These are phyloP conservation scores for Apus apus DNA, from an alignment of 2,113 vertebrate genomes.

Conservation along the genomic window DNA sequence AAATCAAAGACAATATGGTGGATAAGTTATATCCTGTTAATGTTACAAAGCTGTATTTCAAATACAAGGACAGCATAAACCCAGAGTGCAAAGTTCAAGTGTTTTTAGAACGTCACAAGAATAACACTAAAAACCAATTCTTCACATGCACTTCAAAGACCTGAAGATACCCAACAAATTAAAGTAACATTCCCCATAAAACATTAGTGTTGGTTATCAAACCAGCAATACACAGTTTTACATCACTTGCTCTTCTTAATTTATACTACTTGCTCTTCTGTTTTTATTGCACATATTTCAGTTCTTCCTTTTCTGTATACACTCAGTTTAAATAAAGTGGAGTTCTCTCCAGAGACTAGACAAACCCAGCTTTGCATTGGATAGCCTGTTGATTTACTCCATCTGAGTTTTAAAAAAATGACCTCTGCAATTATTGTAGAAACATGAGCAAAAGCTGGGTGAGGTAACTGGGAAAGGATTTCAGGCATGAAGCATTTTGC, in stretches of 20 bases:
- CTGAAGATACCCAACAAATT: neutral
- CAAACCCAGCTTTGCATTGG: conserved; percentile 31
- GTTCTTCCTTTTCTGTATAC: conserved; percentile 52
- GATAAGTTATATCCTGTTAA: conserved; percentile 6
- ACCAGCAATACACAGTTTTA: neutral
- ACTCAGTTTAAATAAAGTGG: conserved; percentile 50
- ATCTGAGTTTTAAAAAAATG: conserved; percentile 68
- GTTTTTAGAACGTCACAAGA: neutral
- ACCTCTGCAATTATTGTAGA: conserved; percentile 78
- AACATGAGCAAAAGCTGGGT: conserved; percentile 75
- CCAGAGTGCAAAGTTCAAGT: conserved; percentile 37
- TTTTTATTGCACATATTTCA: conserved; percentile 46
- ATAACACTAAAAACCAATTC: neutral
- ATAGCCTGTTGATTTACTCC: conserved; percentile 74
- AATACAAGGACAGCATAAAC: neutral
- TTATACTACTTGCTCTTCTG: neutral
- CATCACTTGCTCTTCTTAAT: conserved; percentile 2
- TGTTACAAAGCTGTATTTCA: neutral
- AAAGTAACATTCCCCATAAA: neutral
- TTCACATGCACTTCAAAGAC: neutral
- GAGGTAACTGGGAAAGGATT: conserved; percentile 84
- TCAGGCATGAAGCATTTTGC: conserved; percentile 76
- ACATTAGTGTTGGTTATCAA: conserved; percentile 12
- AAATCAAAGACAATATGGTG: neutral
- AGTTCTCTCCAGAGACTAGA: conserved; percentile 48